Conservation (phyloP, 2,797 vertebrate species). For the Tokudaia muenninki region DNA sequence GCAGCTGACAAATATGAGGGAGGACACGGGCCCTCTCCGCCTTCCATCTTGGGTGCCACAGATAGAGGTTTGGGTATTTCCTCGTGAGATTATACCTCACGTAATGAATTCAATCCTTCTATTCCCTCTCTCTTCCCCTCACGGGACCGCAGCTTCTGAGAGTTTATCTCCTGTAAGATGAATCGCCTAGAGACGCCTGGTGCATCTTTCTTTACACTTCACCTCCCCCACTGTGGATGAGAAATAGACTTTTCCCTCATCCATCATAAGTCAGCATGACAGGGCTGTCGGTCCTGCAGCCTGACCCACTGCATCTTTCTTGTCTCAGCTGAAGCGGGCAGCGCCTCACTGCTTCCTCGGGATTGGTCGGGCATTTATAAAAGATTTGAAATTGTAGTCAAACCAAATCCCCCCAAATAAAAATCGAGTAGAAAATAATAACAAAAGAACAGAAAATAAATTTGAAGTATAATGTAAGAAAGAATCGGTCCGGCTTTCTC, state of each 20-base stretch:
- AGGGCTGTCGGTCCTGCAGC: slow-evolving; percentile 80
- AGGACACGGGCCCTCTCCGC: slow-evolving; percentile 34
- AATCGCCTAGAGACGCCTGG: slow-evolving; percentile 83
- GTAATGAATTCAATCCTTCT: slow-evolving; percentile 84
- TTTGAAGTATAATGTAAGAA: neutral
- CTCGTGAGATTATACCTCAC: slow-evolving; percentile 84
- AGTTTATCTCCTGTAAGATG: slow-evolving; percentile 83
- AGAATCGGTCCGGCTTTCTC: slow-evolving; percentile 56
- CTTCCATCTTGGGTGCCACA: slow-evolving; percentile 74
- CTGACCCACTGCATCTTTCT: slow-evolving; percentile 62
- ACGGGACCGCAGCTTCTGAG: slow-evolving; percentile 58
- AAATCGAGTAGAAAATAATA: neutral
- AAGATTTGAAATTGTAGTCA: slow-evolving; percentile 19
- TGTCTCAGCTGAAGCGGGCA: slow-evolving; percentile 70
- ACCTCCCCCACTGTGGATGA: slow-evolving; percentile 83
- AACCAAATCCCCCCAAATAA: slow-evolving; percentile 31
- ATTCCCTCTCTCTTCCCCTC: slow-evolving; percentile 57
- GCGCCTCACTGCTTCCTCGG: slow-evolving; percentile 61
- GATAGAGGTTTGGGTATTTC: slow-evolving; percentile 85
- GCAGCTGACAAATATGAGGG: slow-evolving; percentile 84
- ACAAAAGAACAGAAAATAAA: neutral
- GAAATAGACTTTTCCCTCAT: slow-evolving; percentile 88
- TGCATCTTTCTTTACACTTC: slow-evolving; percentile 88
- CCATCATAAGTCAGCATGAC: slow-evolving; percentile 88
- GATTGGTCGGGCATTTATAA: slow-evolving; percentile 75